These are phyloP conservation scores for Incurvaria masculella DNA, from an alignment of 2,888 invertebrate genomes.

Conservation along the genomic window DNA sequence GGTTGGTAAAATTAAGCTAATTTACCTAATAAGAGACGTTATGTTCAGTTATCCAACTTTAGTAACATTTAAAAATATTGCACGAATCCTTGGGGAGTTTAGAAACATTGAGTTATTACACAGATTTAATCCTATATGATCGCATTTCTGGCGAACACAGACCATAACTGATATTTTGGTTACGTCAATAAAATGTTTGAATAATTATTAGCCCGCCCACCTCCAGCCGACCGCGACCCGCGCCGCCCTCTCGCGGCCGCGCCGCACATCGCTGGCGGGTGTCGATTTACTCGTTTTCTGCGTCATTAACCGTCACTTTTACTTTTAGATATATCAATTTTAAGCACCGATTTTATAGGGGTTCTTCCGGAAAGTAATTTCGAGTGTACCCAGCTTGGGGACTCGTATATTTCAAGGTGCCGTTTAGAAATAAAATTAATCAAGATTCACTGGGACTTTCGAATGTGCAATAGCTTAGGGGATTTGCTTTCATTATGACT, in stretches of 20 bases:
- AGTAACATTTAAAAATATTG: slow-evolving; percentile 1
- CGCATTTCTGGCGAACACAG: background rate
- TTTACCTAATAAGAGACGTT: too few species aligned
- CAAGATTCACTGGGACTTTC: background rate
- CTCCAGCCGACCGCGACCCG: slow-evolving; percentile 24
- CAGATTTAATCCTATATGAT: background rate
- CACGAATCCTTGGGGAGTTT: background rate
- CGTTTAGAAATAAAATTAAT: slow-evolving; percentile 15
- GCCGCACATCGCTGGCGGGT: too few species aligned
- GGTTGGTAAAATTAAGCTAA: too few species aligned
- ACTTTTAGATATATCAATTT: slow-evolving; percentile 30
- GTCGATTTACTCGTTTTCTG: slow-evolving; percentile 45
- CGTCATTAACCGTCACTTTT: slow-evolving; percentile 37
- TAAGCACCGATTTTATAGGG: slow-evolving; percentile 20
- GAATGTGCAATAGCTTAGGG: background rate
- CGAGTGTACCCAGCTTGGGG: slow-evolving; percentile 18
- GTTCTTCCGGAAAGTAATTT: slow-evolving; percentile 6
- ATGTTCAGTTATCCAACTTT: too few species aligned
- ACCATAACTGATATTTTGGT: slow-evolving; percentile 19
- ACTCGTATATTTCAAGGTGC: slow-evolving; percentile 13
- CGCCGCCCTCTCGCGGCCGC: too few species aligned
- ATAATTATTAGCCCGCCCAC: slow-evolving; percentile 31
- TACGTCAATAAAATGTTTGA: slow-evolving; percentile 37
- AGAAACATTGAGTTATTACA: background rate
- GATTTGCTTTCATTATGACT: slow-evolving; percentile 2